A percentile compares a stretch with the other conserved stretches of the same genome.
Conservation (phyloP, 1,140 invertebrate species). For the Melitaea cinxia region DNA sequence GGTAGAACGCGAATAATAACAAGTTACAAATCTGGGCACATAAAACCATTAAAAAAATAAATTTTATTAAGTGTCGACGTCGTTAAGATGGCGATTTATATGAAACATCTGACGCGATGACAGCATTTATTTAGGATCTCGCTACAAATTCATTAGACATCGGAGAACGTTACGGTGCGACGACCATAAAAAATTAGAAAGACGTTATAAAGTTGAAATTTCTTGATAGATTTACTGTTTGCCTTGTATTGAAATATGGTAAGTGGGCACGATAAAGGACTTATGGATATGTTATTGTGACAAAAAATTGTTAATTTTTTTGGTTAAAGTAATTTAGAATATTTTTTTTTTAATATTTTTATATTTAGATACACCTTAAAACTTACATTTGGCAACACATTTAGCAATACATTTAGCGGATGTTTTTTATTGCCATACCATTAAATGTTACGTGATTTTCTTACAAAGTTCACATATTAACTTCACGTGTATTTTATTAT, state of each 20-base stretch:
- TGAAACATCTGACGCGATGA: slow-evolving; percentile 61
- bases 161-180: slow-evolving; percentile 29
- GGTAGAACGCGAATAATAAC: slow-evolving; percentile 10
- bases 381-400: no score
- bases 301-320: background rate
- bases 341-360: background rate
- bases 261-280: background rate
- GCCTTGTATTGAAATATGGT: slow-evolving; percentile 22
- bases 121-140: slow-evolving; percentile 56
- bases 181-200: slow-evolving; percentile 50
- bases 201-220: slow-evolving; percentile 43
- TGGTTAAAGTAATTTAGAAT: no score
- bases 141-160: slow-evolving; percentile 60
- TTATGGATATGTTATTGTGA: background rate
- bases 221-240: slow-evolving; percentile 32
- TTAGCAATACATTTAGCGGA: no score
- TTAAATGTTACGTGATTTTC: no score
- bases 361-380: no score
- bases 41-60: slow-evolving; percentile 47
- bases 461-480: no score
- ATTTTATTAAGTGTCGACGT: slow-evolving; percentile 61
- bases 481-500: background rate
- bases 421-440: no score
- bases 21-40: slow-evolving; percentile 22
- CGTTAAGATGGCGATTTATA: slow-evolving; percentile 67